Evolutionary conservation across 23 tunicate genomes (phyloP).

Genomic region (Clavelina lepadiformis): DNA sequence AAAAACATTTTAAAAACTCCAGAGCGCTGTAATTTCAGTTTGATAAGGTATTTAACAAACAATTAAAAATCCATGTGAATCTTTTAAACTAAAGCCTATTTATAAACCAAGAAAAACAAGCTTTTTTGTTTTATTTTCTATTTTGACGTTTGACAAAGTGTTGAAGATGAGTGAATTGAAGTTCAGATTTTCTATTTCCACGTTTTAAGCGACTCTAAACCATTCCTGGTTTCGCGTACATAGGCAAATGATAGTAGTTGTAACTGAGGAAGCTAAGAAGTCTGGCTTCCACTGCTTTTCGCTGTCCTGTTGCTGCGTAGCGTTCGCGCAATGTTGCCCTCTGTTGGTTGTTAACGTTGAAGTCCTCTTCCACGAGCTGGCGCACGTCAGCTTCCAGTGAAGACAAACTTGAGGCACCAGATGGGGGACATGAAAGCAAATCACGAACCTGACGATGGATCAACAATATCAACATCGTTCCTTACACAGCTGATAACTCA

Average conservation of each 20-base stretch:
- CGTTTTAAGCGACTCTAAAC: constrained; percentile 13
- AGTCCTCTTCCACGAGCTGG: constrained; percentile 75
- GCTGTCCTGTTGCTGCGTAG: constrained; percentile 48
- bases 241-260: constrained; percentile 93
- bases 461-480: neutral
- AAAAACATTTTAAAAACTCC: too few relatives aligned
- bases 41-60: too few relatives aligned
- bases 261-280: constrained; percentile 79
- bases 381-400: constrained; percentile 72
- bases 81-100: too few relatives aligned
- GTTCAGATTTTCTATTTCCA: too few relatives aligned
- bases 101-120: too few relatives aligned
- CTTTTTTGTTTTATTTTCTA: too few relatives aligned
- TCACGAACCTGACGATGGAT: constrained; percentile 90
- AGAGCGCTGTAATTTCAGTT: too few relatives aligned
- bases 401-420: constrained; percentile 53
- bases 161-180: too few relatives aligned
- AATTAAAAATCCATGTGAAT: too few relatives aligned
- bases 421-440: constrained; percentile 32
- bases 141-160: too few relatives aligned
- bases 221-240: constrained; percentile 98
- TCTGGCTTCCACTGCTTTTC: constrained; percentile 45
- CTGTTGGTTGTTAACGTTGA: constrained; percentile 41
- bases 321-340: constrained; percentile 27
- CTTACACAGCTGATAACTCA: too few relatives aligned